phyloP scores from a whole-genome alignment of 2,888 invertebrate genomes.

The Theodoxus fluviatilis region DNA sequence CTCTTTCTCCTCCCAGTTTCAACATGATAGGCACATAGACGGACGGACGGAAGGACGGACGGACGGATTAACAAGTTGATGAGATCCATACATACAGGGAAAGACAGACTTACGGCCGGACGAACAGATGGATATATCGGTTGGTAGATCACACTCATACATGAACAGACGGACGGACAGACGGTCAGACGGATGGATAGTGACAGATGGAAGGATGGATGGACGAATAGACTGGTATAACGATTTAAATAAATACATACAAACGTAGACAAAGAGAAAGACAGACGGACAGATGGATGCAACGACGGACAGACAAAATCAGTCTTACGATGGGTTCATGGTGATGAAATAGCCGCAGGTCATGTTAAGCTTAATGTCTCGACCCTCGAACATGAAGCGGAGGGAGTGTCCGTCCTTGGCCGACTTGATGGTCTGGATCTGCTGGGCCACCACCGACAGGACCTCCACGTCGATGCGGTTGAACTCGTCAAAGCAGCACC shows the following conservation, averaged over 20 bases:
- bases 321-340: constrained; percentile 63
- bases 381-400: constrained; percentile 64
- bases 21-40: too few species aligned
- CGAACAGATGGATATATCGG: too few species aligned
- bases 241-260: neutral
- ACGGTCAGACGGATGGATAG: too few species aligned
- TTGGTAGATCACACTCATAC: too few species aligned
- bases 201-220: too few species aligned
- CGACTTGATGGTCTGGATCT: constrained; percentile 64
- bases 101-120: too few species aligned
- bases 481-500: constrained; percentile 67
- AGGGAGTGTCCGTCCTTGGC: constrained; percentile 61
- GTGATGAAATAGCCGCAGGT: constrained; percentile 66
- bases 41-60: too few species aligned
- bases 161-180: too few species aligned
- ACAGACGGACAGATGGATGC: neutral
- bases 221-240: too few species aligned
- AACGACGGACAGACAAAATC: neutral
- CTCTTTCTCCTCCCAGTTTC: too few species aligned
- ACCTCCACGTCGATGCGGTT: constrained; percentile 66
- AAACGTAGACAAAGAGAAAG: neutral
- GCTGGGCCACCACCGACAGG: constrained; percentile 65
- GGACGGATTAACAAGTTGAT: too few species aligned
- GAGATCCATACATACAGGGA: too few species aligned
- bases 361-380: constrained; percentile 63